A percentile compares a stretch with the other conserved stretches of the same genome.
These are phyloP conservation scores for Tortricodes alternella DNA, from an alignment of 2,888 invertebrate species.

Conservation along the genomic window DNA sequence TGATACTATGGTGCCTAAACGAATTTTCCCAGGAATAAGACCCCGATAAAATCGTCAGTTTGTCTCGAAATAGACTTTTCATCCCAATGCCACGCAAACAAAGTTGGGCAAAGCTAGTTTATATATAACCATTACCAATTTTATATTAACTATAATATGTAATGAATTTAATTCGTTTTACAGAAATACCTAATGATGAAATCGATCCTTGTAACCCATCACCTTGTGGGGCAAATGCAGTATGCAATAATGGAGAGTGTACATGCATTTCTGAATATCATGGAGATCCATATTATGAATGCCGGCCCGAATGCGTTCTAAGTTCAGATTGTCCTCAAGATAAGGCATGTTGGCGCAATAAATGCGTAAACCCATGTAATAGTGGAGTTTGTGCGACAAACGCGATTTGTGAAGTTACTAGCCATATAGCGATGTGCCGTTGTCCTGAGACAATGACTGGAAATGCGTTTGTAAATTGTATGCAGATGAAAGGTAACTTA, in stretches of 20 bases:
- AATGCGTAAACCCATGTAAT: conserved; percentile 88
- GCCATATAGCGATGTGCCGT: conserved; percentile 88
- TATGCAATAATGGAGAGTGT: conserved; percentile 83
- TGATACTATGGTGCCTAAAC: too few relatives aligned
- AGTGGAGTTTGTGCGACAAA: conserved; percentile 86
- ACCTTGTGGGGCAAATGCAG: conserved; percentile 85
- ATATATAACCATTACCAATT: too few relatives aligned
- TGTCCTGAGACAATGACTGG: conserved; percentile 86
- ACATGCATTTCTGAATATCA: conserved; percentile 84
- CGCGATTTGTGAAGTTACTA: conserved; percentile 87
- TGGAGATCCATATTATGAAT: conserved; percentile 87
- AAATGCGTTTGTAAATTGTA: conserved; percentile 86
- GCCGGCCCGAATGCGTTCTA: conserved; percentile 87
- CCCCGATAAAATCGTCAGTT: too few relatives aligned
- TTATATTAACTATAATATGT: too few relatives aligned
- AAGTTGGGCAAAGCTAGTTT: too few relatives aligned
- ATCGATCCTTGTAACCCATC: conserved; percentile 84
- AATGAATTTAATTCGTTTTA: conserved; percentile 2
- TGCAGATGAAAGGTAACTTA: conserved; percentile 63
- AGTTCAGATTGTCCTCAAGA: conserved; percentile 86
- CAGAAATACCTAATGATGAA: conserved; percentile 53
- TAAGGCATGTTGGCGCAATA: conserved; percentile 85
- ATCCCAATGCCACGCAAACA: too few relatives aligned
- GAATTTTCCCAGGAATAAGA: too few relatives aligned
- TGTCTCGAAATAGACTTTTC: too few relatives aligned